Base-by-base conservation (phyloP, 2,113 vertebrate genomes). In the Strix aluco region DNA sequence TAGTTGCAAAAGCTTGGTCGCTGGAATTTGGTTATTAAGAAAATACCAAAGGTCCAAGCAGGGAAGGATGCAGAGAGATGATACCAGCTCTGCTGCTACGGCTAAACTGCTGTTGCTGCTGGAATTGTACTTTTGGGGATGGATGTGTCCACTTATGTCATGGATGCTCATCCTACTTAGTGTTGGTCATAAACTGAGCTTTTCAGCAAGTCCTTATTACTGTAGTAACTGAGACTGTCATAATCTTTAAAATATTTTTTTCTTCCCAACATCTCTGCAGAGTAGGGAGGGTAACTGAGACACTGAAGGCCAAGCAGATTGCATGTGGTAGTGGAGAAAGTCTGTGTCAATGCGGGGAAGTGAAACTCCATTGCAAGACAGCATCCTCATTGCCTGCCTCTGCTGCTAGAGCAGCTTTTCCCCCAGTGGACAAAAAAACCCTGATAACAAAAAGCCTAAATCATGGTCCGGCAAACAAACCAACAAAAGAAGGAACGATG, bases 361-460 rank as follows among this genome's bases (percentile, higher is more conserved):
- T 86, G 85, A 94, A 93, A 77, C 80, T 74, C 34, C 15, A 3
- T 26, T 86, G 67, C 80, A 74, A 81, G 83, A 38, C 72, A 46
- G 46, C 63, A 83, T 51, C 69, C 44, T 92, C 51, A 18, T 84
- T 1, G 8, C 55, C 59, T 55, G 44, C 32, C 54, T 84, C 71
- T 49, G 36, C n/a, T 86, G 51, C 42, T 81, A 34, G 25, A 84
- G 27, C 67, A 83, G 58, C 58, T 73, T 87, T 95, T 59, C 22
- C 19, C 10, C n/a, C 3, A 4, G 20, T 34, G 66, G 42, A 36
- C 57, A 44, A 70, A 80, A 81, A 36, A 59, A 6, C 10, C 23
- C 65, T 57, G 81, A 6, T 74, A 70, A 93, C 77, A 82, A 94
- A 90, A 90, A 66, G 13, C 67, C 51, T 86, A 67, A 79, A 71